phyloP scores from a whole-genome alignment of 2,888 invertebrate genomes.

The Venusia cambrica region DNA sequence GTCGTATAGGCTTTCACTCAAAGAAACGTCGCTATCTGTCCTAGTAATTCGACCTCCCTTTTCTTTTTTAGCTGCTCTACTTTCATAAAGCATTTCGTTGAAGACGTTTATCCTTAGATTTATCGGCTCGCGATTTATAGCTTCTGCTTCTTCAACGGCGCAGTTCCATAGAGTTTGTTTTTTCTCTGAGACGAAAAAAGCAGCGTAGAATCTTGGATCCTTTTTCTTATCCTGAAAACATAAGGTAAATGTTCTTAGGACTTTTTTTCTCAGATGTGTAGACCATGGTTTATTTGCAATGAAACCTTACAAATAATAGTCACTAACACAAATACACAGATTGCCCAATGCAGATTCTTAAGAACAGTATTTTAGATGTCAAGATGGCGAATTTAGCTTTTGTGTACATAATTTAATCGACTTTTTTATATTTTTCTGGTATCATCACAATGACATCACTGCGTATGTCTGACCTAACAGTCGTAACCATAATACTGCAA shows the following conservation, averaged over 20 bases:
- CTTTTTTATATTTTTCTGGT: no score
- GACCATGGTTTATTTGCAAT: no score
- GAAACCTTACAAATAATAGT: no score
- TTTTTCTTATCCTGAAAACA: slow-evolving; percentile 74
- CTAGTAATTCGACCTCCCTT: slow-evolving; percentile 58
- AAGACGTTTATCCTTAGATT: slow-evolving; percentile 80
- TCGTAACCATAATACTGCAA: no score
- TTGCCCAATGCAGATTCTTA: no score
- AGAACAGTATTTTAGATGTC: no score
- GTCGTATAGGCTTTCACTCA: slow-evolving; percentile 73
- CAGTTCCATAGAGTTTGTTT: slow-evolving; percentile 83
- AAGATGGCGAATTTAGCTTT: no score
- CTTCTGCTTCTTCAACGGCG: slow-evolving; percentile 89
- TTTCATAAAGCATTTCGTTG: slow-evolving; percentile 54
- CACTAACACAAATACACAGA: no score
- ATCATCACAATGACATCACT: no score
- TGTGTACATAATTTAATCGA: no score
- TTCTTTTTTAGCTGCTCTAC: slow-evolving; percentile 44
- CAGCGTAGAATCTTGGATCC: slow-evolving; percentile 73
- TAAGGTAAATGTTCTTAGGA: not conserved
- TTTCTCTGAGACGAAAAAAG: slow-evolving; percentile 77
- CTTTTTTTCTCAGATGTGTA: no score
- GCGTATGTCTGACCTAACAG: no score
- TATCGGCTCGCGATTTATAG: slow-evolving; percentile 78
- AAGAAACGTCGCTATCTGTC: slow-evolving; percentile 66